Evolutionary conservation across 2,113 vertebrate species (phyloP), one percentile per base, ranked within the genome.

Genomic region (Calcarius ornatus): DNA sequence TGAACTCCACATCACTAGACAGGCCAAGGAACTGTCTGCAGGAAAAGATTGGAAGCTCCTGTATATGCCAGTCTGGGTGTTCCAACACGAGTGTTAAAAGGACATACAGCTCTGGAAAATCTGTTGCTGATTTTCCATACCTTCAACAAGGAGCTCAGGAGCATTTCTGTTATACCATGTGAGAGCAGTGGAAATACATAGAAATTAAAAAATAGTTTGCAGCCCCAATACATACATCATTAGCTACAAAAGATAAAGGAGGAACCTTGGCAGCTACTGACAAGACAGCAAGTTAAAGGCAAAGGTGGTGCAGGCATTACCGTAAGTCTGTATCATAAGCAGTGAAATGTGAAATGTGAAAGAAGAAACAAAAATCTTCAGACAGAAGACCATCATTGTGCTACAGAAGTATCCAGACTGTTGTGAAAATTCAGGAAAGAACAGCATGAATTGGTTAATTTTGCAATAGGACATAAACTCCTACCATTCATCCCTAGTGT

Each of bases 401-500:
- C 82, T 91, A 61, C 37, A 68, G 37, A 94, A 60, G 9, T 43
- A 56, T 68, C 45, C 63, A 82, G 71, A 91, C 37, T 69, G 20
- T 65, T 83, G 23, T 57, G 84, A 89, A 96, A 93, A 95, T 90
- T 81, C 64, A 90, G 37, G 27, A 70, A 88, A 87, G 40, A 78
- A 92, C 50, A 77, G 28, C 33, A 86, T 78, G 77, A 90, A 94
- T 95, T 92, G 61, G 81, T 94, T 88, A 83, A 86, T 86, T 92
- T 83, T 94, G 88, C 86, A 96, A 94, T 60, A 90, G 82, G 43
- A 84, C 86, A 88, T 73, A 93, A 94, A 83, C 42, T 89, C 57
- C 59, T 78, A 64, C 61, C 33, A 88, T 96, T 97, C 88, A 95
- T 96, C 96, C 95, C 93, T 47, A 75, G 93, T 86, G 90, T 90